Base-by-base conservation (phyloP, 2,113 vertebrate species). In the Sigmodon hispidus region DNA sequence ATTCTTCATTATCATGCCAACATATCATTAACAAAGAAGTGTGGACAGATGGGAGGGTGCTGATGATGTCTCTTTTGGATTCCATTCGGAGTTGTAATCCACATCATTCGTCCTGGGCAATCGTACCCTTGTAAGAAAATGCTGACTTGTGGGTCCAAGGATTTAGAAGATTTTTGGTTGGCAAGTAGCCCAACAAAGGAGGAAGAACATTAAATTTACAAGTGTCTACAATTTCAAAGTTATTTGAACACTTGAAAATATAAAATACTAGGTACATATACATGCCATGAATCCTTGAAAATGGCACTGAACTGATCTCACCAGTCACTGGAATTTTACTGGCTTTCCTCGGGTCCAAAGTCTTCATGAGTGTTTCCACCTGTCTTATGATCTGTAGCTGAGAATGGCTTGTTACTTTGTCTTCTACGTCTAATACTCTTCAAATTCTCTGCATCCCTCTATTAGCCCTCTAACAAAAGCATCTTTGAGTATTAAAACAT, bases 371-470 rank as follows among this genome's bases (percentile, higher is more conserved):
- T 5, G 72, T 90, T 29, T 70, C 70, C 34, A 76, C 45, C 15
- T 52, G 89, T n/a, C 16, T 87, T 52, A 79, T 12, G 90, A 85
- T 65, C 48, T 75, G 31, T 45, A 88, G 91, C 72, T 69, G 94
- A 89, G 19, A 79, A 0, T 43, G 50, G 3, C 63, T 94, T 24
- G 55, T 52, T 55, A 85, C 73, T 94, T 36, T 92, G 93, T 31
- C 45, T 91, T 80, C 45, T 96, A 94, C 95, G 19, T 76, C 73
- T 92, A 79, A 85, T 21, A n/a, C 26, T 63, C 45, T 90, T 89
- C 89, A 65, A 73, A 61, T 92, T 95, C 26, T 89, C 88, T 87
- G 61, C 2, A 75, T 22, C 40, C 45, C 65, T 94, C 85, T 90
- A 81, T 1, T 11, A 65, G 12, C 21, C 36, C 77, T 52, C 17